phyloP scores from a whole-genome alignment of 2,113 vertebrate genomes.

The Opisthocomus hoazin region DNA sequence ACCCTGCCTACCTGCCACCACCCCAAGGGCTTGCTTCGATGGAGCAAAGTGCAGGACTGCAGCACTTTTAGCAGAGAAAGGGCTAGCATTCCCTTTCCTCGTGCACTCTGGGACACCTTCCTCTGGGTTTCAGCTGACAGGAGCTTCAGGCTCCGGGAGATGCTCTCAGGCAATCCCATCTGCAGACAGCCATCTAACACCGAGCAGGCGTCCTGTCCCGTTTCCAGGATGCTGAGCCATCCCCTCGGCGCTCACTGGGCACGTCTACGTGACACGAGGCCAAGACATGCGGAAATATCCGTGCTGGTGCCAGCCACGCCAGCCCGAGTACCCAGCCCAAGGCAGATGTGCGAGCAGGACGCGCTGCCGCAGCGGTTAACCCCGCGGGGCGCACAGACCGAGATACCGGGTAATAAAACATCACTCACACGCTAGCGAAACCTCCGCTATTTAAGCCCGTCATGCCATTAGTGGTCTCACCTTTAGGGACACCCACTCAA shows the following conservation, averaged over 20 bases:
- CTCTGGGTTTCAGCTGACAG: not conserved
- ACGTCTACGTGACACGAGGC: not conserved
- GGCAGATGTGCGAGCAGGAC: not conserved
- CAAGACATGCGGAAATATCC: not conserved
- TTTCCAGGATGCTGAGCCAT: not conserved
- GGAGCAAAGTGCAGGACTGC: not conserved
- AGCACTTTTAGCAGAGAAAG: not conserved
- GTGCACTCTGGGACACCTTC: not conserved
- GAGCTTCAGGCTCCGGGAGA: not conserved
- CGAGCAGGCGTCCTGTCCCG: not conserved
- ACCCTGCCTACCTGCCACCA: rapidly evolving
- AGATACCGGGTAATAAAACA: rapidly evolving
- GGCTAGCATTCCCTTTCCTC: rapidly evolving
- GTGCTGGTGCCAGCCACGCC: not conserved
- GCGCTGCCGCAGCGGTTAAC: not conserved
- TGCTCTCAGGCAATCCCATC: not conserved
- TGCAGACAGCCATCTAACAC: not conserved
- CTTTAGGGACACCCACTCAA: not conserved
- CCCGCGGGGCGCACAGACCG: rapidly evolving
- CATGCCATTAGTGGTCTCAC: not conserved
- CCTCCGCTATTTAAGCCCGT: not conserved
- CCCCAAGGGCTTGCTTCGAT: not conserved
- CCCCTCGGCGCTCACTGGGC: not conserved
- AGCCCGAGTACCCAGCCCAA: not conserved
- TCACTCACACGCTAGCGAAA: rapidly evolving